Evolutionary conservation across 2,797 vertebrate genomes (phyloP), one percentile per base, ranked within the genome.

Genomic region (Sebastes melanostomus): DNA sequence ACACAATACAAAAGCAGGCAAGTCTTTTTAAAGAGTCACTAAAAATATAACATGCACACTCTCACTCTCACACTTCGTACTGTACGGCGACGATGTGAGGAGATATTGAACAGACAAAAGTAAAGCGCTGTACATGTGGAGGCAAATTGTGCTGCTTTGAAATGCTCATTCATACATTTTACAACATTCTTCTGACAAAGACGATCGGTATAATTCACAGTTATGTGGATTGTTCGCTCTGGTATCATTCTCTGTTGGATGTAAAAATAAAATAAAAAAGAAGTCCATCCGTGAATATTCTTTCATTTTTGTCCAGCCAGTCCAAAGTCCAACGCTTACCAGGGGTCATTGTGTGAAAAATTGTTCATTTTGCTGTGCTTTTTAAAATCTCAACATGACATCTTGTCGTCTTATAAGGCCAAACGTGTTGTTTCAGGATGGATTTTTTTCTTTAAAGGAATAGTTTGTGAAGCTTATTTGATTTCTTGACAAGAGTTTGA

Each of bases 1-100:
- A 87, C 85, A 77, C 69, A 50, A 86, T 90, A 92, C 61, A 92
- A 92, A 93, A 83, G 89, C 90, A 87, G 84, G 83, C 80, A 87
- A 86, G 73, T 81, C 55, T 84, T 62, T 62, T 14, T 16, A 65
- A 72, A 52, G 50, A 89, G 66, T 72, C 70, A 83, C 79, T 63
- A 79, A 88, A 87, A 88, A 84, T 60, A 90, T 32, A 84, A 80
- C 86, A 91, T 88, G 84, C 88, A 85, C 66, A 68, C 87, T 54
- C 75, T 84, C 66, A 69, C 32, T 66, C 14, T 61, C 58, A n/a
- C 74, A 77, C 54, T 36, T 36, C 34, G 60, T 13, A 14, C 24
- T 24, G 61, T 38, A n/a, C n/a, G 4, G 20, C 5, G 8, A 2
- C 20, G 3, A 42, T n/a, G 22, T 30, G 46, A 46, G 4, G 42